These are phyloP conservation scores for Drosophila teissieri DNA, from an alignment of 1,140 invertebrate species.

Conservation along the genomic window DNA sequence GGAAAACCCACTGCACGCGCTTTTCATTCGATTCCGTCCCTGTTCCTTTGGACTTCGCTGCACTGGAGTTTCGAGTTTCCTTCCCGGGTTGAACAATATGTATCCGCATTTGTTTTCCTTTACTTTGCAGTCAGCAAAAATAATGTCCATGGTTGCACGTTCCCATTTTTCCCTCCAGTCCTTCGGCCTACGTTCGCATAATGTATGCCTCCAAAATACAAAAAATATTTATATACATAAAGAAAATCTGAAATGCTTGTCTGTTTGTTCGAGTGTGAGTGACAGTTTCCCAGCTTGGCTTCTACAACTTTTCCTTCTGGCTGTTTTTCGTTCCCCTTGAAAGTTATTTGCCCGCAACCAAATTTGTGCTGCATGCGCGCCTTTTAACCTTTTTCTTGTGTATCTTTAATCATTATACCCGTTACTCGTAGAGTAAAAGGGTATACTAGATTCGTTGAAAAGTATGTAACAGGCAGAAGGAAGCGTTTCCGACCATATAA, in stretches of 20 bases:
- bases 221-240: slow-evolving; percentile 3
- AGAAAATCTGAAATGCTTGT: slow-evolving; percentile 40
- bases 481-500: too few relatives aligned
- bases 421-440: too few relatives aligned
- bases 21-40: slow-evolving; percentile 24
- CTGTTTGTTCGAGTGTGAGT: slow-evolving; percentile 31
- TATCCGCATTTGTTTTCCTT: slow-evolving; percentile 33
- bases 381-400: slow-evolving; percentile 75
- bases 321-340: slow-evolving; percentile 38
- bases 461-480: too few relatives aligned
- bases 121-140: slow-evolving; percentile 45
- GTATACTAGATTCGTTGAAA: too few relatives aligned
- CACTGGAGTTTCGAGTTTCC: slow-evolving; percentile 49
- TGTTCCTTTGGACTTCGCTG: slow-evolving; percentile 18
- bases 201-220: slow-evolving; percentile 49
- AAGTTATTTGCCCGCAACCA: slow-evolving; percentile 72
- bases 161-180: not conserved
- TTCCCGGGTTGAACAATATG: slow-evolving; percentile 35
- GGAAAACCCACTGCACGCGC: slow-evolving; percentile 43
- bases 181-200: slow-evolving; percentile 66
- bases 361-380: slow-evolving; percentile 69
- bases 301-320: slow-evolving; percentile 31
- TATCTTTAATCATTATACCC: slow-evolving; percentile 80
- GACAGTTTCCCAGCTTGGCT: slow-evolving; percentile 27
- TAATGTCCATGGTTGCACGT: slow-evolving; percentile 64